A percentile compares a stretch with the other conserved stretches of the same genome.
Evolutionary conservation across 2,797 vertebrate genomes (phyloP).

Genomic region (Epinephelus awoara): DNA sequence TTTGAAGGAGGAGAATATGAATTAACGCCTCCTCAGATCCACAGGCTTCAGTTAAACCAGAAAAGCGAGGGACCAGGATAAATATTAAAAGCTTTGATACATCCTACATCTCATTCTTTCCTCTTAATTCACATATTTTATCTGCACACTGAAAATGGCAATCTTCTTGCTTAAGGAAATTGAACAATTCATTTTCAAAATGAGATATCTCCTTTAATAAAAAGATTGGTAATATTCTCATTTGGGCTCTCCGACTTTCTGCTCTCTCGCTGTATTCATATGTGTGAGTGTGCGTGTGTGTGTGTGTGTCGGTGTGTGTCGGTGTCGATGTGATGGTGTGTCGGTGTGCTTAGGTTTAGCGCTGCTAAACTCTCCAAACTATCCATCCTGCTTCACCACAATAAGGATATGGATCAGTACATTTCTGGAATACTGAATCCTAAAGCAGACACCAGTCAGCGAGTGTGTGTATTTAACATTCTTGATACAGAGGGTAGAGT

Average conservation of each 20-base stretch:
- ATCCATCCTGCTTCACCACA: not conserved
- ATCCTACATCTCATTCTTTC: not conserved
- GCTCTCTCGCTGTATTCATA: not conserved
- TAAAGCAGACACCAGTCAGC: not conserved
- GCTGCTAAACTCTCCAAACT: not conserved
- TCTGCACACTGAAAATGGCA: not conserved
- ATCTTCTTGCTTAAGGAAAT: not conserved
- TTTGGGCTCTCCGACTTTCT: not conserved
- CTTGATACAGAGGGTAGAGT: not conserved
- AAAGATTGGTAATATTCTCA: not conserved
- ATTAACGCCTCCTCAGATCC: not conserved
- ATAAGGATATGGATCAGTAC: not conserved
- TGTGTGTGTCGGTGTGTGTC: no score
- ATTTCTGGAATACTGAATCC: slow-evolving; percentile 10
- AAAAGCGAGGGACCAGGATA: not conserved
- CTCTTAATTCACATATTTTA: not conserved
- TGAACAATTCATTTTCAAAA: not conserved
- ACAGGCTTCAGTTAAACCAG: slow-evolving; percentile 3
- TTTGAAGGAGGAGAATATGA: not conserved
- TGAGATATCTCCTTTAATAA: slow-evolving; percentile 1
- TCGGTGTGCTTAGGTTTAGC: not conserved
- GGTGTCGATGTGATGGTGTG: no score
- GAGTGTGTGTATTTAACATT: not conserved
- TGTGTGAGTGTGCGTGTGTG: not conserved
- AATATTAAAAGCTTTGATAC: not conserved